Evolutionary conservation across 2,888 invertebrate species (phyloP).

Genomic region (Liodrosophila aerea): DNA sequence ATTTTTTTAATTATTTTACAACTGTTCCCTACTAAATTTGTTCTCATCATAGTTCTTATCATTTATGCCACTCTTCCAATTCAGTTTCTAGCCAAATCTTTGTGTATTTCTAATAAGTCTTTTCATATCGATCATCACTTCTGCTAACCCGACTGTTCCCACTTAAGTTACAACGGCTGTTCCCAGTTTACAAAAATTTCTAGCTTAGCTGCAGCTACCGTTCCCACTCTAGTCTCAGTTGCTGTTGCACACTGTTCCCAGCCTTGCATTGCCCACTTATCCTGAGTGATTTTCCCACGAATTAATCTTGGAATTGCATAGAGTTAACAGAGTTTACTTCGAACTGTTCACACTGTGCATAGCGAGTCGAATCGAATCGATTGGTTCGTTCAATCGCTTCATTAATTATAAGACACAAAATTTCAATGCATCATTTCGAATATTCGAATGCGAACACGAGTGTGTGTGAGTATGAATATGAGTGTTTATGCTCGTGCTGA

Average conservation of each 20-base stretch:
- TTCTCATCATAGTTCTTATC: too few relatives aligned
- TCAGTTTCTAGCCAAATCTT: too few relatives aligned
- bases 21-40: too few relatives aligned
- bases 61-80: too few relatives aligned
- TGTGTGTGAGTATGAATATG: background rate
- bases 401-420: slow-evolving; percentile 9
- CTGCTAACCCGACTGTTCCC: background rate
- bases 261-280: background rate
- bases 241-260: background rate
- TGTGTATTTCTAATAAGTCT: too few relatives aligned
- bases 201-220: too few relatives aligned
- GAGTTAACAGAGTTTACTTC: too few relatives aligned
- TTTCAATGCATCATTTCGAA: slow-evolving; percentile 17
- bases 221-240: too few relatives aligned
- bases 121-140: too few relatives aligned
- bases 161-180: background rate
- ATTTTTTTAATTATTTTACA: background rate
- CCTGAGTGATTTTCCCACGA: too few relatives aligned
- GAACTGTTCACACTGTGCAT: too few relatives aligned
- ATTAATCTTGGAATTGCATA: too few relatives aligned
- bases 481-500: slow-evolving; percentile 11
- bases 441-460: background rate
- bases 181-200: background rate
- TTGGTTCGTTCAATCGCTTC: slow-evolving; percentile 2
- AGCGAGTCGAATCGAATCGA: background rate